Percentiles rank a stretch among this genome's conserved stretches.
These are phyloP conservation scores for Scopus umbretta DNA, from an alignment of 2,113 vertebrate genomes.

Conservation along the genomic window DNA sequence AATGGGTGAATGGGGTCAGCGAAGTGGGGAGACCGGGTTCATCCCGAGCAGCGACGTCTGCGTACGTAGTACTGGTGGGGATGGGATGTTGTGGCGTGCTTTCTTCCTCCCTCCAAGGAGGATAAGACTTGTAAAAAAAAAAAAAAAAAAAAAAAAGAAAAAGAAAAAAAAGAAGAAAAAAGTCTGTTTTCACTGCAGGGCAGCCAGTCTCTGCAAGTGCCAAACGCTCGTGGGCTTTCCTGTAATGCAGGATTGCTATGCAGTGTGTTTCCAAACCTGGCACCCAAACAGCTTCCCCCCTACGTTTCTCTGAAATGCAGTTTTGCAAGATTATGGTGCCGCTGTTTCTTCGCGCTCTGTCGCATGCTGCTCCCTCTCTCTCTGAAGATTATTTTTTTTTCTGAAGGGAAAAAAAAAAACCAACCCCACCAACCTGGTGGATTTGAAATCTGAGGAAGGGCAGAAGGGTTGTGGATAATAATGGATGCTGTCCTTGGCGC, in stretches of 20 bases:
- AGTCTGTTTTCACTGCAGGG: neutral
- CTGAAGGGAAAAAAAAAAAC: no score
- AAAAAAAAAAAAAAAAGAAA: neutral
- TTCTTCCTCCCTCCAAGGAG: neutral
- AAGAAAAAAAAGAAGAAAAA: neutral
- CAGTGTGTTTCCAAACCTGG: neutral
- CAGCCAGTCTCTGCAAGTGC: neutral
- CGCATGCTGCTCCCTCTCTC: neutral
- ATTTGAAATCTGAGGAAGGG: neutral
- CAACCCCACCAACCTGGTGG: no score
- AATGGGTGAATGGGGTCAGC: neutral
- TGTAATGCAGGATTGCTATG: rapidly evolving
- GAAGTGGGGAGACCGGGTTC: neutral
- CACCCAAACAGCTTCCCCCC: neutral
- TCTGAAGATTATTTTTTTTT: neutral
- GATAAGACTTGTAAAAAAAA: neutral
- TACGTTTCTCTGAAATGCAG: neutral
- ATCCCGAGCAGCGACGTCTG: rapidly evolving
- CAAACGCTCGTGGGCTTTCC: neutral
- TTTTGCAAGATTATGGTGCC: neutral
- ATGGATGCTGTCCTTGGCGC: neutral
- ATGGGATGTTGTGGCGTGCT: neutral
- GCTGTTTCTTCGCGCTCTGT: rapidly evolving
- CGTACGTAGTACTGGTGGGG: neutral
- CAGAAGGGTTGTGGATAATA: neutral